phyloP scores from a whole-genome alignment of 1,140 invertebrate species.

The Lucilia sericata region DNA sequence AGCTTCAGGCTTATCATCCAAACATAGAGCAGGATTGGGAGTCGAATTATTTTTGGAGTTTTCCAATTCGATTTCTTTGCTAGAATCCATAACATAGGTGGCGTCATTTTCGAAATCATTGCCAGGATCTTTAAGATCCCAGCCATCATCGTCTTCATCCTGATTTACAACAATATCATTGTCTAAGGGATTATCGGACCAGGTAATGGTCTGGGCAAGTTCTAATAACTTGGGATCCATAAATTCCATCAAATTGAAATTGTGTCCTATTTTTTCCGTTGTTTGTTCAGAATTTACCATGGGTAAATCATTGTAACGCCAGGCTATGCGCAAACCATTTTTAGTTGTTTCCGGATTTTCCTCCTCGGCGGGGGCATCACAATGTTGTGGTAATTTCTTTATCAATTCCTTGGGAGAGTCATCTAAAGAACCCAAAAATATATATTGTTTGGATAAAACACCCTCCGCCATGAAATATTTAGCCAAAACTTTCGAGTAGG shows the following conservation, averaged over 20 bases:
- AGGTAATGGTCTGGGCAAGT: conserved; percentile 70
- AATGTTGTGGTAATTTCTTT: conserved; percentile 69
- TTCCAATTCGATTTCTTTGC: conserved; percentile 45
- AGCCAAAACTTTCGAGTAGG: conserved; percentile 79
- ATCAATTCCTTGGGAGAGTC: conserved; percentile 74
- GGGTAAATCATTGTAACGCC: conserved; percentile 84
- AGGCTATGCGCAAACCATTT: conserved; percentile 85
- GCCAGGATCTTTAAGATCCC: conserved; percentile 45
- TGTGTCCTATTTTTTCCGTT: conserved; percentile 72
- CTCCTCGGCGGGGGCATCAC: conserved; percentile 56
- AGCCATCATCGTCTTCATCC: conserved; percentile 50
- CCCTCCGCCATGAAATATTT: conserved; percentile 90
- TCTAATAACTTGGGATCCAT: conserved; percentile 74
- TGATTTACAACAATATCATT: conserved; percentile 49
- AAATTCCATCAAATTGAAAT: conserved; percentile 82
- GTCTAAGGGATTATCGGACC: conserved; percentile 47
- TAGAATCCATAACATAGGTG: conserved; percentile 33
- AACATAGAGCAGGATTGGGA: background rate
- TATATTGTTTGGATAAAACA: conserved; percentile 76
- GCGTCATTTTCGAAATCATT: conserved; percentile 40
- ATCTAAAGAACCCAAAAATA: conserved; percentile 81
- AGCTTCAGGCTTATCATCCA: background rate
- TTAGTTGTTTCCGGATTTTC: conserved; percentile 52
- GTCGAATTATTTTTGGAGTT: conserved; percentile 22
- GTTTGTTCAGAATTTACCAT: conserved; percentile 73